Evolutionary conservation across 2,797 vertebrate species (phyloP).

Genomic region (Enteromius treurensis): DNA sequence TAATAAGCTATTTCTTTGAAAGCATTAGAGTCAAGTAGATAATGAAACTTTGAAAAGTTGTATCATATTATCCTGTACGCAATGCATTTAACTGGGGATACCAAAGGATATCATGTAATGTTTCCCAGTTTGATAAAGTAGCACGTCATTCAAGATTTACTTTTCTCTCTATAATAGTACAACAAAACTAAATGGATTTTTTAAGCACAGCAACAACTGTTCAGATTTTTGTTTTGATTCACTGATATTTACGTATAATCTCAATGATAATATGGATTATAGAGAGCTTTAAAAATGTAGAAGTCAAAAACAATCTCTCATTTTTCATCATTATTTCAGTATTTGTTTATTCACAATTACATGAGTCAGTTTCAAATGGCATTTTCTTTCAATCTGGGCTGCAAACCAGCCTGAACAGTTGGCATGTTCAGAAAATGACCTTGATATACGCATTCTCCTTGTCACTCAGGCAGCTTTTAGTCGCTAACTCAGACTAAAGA

Average conservation of each 20-base stretch:
- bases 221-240: background rate
- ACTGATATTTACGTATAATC: background rate
- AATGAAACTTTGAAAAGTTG: background rate
- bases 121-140: background rate
- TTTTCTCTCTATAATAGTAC: background rate
- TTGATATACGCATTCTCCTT: conserved; percentile 37
- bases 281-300: conserved; percentile 16
- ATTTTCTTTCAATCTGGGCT: conserved; percentile 51
- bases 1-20: background rate
- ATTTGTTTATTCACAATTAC: conserved; percentile 18
- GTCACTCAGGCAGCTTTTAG: conserved; percentile 20
- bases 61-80: background rate
- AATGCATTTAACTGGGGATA: background rate
- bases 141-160: background rate
- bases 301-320: conserved; percentile 12
- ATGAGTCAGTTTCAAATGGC: conserved; percentile 42
- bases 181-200: background rate
- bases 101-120: background rate
- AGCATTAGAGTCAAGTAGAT: background rate
- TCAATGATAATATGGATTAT: conserved; percentile 11
- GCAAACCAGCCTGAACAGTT: conserved; percentile 45
- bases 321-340: conserved; percentile 10
- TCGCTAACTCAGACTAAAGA: conserved; percentile 15
- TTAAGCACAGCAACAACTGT: background rate
- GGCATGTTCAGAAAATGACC: conserved; percentile 44